phyloP scores from a whole-genome alignment of 2,113 vertebrate species.

The Diadophis punctatus region DNA sequence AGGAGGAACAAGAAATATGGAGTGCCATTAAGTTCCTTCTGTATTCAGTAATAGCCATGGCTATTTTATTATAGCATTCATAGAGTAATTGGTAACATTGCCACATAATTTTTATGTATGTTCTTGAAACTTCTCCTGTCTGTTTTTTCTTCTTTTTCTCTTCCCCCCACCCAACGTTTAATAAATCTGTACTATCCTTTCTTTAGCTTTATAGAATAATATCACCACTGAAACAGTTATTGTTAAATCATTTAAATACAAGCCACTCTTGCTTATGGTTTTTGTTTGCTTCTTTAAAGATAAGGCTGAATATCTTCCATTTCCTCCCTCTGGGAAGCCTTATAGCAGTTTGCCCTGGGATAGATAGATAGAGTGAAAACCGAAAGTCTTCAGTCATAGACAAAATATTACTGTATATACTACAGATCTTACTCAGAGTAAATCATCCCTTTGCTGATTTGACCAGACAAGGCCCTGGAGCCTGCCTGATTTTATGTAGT shows the following conservation, averaged over 20 bases:
- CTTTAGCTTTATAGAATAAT: not conserved
- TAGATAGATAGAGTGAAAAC: not conserved
- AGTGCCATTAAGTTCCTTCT: not conserved
- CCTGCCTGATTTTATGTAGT: not conserved
- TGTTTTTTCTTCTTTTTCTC: not conserved
- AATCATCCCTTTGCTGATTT: not conserved
- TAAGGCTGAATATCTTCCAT: not conserved
- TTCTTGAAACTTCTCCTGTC: not conserved
- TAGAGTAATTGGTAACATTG: not conserved
- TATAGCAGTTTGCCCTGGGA: not conserved
- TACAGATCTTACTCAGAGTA: not conserved
- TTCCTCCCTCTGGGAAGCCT: not conserved
- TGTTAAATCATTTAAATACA: slow-evolving; percentile 9
- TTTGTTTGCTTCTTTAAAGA: not conserved
- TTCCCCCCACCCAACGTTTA: not conserved
- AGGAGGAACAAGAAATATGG: not conserved
- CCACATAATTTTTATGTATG: not conserved
- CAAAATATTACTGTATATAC: not conserved
- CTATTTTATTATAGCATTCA: not conserved
- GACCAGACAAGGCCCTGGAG: not conserved
- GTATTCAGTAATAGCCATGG: not conserved
- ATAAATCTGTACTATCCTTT: not conserved
- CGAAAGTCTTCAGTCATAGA: not conserved
- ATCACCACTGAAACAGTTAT: not conserved
- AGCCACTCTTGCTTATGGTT: not conserved